Evolutionary conservation across 2,113 vertebrate species (phyloP), one percentile per base, ranked within the genome.

Genomic region (Circaetus gallicus): DNA sequence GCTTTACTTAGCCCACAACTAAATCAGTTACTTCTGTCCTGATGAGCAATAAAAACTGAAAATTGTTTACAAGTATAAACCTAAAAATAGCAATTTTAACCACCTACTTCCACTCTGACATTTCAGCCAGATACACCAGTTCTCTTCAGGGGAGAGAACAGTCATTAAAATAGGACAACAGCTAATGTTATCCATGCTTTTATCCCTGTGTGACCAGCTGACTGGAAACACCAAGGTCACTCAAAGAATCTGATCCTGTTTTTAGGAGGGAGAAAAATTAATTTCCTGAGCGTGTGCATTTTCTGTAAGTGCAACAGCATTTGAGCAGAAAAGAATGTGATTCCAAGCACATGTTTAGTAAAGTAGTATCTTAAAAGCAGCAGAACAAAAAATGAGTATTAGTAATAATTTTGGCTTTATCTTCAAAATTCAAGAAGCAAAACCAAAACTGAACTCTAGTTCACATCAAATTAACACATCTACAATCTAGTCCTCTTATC

Each of bases 161-260:
- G 90, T 58, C 91, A 97, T 79, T 92, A 93, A 78, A 97, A 95
- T 90, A 97, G 82, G 79, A 97, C 63, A 95, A 95, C 61, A 87
- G 69, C 66, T 82, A 66, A 93, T 62, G 69, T 36, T 82, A 63
- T 65, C 85, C 83, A n/a, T 83, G 93, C 95, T 97, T 97, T 95
- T 87, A 97, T 72, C 92, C 91, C 74, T 77, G 80, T 85, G 89
- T 92, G 93, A 89, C 34, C 56, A 59, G 43, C 89, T 84, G 71
- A 85, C 31, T 95, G 83, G 59, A 69, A 97, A 96, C 63, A 93
- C 66, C 52, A 59, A 82, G 73, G 83, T 94, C 93, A 97, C 91
- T 94, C 71, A 91, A 94, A 94, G 52, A 95, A 82, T 61, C 74
- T 1, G 3, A 94, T 79, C 36, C 74, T 80, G 34, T 8, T 26